Evolutionary conservation across 2,888 invertebrate genomes (phyloP).

Genomic region (Rosalia funebris): DNA sequence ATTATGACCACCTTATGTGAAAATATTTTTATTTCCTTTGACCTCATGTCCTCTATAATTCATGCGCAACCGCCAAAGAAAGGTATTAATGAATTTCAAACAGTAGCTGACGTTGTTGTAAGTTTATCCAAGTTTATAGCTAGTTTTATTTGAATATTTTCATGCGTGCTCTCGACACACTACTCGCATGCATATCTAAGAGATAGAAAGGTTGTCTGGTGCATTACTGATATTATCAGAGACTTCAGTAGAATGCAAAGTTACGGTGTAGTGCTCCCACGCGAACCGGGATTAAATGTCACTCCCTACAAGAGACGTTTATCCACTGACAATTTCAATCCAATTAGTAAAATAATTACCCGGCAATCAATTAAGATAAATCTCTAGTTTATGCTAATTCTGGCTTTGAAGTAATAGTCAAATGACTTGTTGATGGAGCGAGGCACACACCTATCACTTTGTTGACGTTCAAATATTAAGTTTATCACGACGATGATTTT

Average conservation of each 20-base stretch:
- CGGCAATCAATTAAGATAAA: conserved; percentile 25
- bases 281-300: conserved; percentile 10
- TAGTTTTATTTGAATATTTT: conserved; percentile 24
- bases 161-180: conserved; percentile 21
- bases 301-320: conserved; percentile 3
- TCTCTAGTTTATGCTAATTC: conserved; percentile 22
- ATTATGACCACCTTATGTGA: neutral
- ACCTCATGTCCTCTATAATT: conserved; percentile 7
- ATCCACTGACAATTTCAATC: conserved; percentile 26
- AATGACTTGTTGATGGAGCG: conserved; percentile 11
- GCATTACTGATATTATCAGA: conserved; percentile 23
- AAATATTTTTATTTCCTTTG: neutral
- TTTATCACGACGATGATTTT: conserved; percentile 15
- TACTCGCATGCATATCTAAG: conserved; percentile 24
- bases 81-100: conserved; percentile 16
- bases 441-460: conserved; percentile 8
- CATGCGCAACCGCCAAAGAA: neutral
- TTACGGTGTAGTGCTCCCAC: conserved; percentile 12
- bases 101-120: conserved; percentile 26
- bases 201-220: conserved; percentile 18
- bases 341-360: conserved; percentile 31
- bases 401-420: conserved; percentile 6
- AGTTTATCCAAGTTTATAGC: conserved; percentile 16
- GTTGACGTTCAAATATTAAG: neutral
- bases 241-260: conserved; percentile 15